Evolutionary conservation across 1,140 invertebrate genomes (phyloP), one percentile per base, ranked within the genome.

Genomic region (Capitella teleta): DNA sequence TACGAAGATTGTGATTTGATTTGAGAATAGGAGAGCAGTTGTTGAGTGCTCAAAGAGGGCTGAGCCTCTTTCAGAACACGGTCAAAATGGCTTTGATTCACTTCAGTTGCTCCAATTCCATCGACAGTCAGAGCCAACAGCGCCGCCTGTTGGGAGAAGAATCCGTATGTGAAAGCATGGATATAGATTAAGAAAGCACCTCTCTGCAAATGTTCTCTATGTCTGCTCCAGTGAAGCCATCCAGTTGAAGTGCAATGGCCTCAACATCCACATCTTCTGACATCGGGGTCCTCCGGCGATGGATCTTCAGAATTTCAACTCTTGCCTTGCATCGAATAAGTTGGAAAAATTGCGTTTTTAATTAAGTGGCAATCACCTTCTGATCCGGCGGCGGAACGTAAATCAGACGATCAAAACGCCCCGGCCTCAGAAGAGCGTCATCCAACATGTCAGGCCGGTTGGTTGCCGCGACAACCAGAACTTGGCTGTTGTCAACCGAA

Each of bases 381-480:
- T 32, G 51, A 66, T 91, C 80, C 0, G 90, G 90, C 49, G 94
- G 66, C 5, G 86, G 82, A 10, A 95, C 87, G 68, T 93, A 91
- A 51, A 94, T 78, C 34, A 91, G 79, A 50, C 84, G 73, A 73
- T 93, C 88, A n/a, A 95, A 75, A 57, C 90, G 74, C n/a, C 89
- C 90, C 12, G 88, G 87, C 54, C 90, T 74, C 18, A 94, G 63
- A 5, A 95, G 71, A 1, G 90, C 90, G 78, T 84, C 82, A 66
- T 96, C 91, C 49, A 96, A 85, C 68, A 82, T 81, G 72, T 94
- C 87, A 0, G 90, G 90, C 54, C 89, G 74, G 73, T 98, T 98
- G 2, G 94, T 98, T 0, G 95, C 94, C n/a, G 91, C 93, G 6
- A 98, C 75, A 51, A 98, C 80, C 5, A 84, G 86, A 0, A 98